phyloP scores from a whole-genome alignment of 2,797 vertebrate genomes.

The Syngnathus acus region DNA sequence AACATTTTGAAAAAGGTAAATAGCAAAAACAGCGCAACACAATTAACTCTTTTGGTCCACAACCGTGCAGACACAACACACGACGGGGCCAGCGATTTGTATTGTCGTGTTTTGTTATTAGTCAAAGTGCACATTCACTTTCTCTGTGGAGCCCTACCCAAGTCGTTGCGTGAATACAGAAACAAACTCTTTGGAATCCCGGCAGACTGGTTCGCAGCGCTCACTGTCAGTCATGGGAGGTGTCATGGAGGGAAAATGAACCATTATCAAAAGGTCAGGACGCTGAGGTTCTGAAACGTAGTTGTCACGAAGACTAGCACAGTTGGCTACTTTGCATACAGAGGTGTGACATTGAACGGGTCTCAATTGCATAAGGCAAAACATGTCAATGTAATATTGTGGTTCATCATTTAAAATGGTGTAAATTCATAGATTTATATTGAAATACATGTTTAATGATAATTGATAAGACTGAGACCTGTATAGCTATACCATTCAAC shows the following conservation, averaged over 20 bases:
- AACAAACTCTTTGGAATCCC: conserved; percentile 51
- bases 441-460: too few species aligned
- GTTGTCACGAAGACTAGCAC: not conserved
- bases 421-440: too few species aligned
- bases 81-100: not conserved
- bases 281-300: not conserved
- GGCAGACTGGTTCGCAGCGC: conserved; percentile 39
- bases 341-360: not conserved
- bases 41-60: not conserved
- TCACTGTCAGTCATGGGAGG: conserved; percentile 9
- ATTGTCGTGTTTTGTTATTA: conserved; percentile 21
- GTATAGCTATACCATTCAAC: too few species aligned
- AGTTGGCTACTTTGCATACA: not conserved
- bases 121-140: conserved; percentile 34
- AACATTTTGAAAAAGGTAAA: conserved; percentile 57
- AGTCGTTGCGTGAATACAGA: conserved; percentile 23
- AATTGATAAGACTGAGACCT: too few species aligned
- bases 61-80: not conserved
- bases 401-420: not conserved
- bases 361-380: not conserved
- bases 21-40: not conserved
- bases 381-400: not conserved
- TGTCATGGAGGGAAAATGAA: conserved; percentile 2
- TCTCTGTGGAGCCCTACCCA: conserved; percentile 39
- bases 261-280: conserved; percentile 2